Evolutionary conservation across 2,888 invertebrate genomes (phyloP), one percentile per base, ranked within the genome.

Genomic region (Brachycybe producta): DNA sequence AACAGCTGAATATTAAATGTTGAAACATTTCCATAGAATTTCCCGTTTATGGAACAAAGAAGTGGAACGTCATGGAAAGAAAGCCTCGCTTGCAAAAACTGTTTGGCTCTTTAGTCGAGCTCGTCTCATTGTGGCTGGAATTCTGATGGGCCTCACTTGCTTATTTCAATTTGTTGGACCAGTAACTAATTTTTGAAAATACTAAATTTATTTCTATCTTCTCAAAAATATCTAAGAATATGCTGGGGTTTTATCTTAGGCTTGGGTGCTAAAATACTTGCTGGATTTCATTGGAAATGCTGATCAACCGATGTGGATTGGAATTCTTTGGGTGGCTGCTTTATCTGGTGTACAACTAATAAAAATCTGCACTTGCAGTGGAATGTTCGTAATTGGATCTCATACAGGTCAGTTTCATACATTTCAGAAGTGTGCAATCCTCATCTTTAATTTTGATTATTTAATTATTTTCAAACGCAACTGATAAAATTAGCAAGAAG

Each of bases 1-100:
- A 36, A 36, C 7, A 36, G 5, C 36, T 11, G 15, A 8, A 36
- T 8, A 36, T 36, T 36, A 11, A 7, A 11, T 11, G n/a, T 36
- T n/a, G n/a, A n/a, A n/a, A n/a, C n/a, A n/a, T n/a, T n/a, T n/a
- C n/a, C n/a, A n/a, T 11, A 36, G 74, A 56, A 60, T 75, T 30
- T 72, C 72, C 55, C 61, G 66, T 46, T 58, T 74, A 36, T 75
- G 75, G 75, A 66, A 69, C 42, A 67, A 70, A 44, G 75, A 75
- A 57, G 56, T 74, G 15, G 62, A 64, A 27, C 63, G 58, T 49
- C 61, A 64, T 39, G 73, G 73, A 0, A 63, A 64, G 15, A 65
- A 66, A 19, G 72, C 74, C 3, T 73, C 73, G 1, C 67, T 76
- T 51, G 60, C 65, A 1, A 59, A 62, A 28, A 71, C 68, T 2